A percentile compares a stretch with the other conserved stretches of the same genome.
These are phyloP conservation scores for Megamerina dolium DNA, from an alignment of 2,888 invertebrate genomes.

Conservation along the genomic window DNA sequence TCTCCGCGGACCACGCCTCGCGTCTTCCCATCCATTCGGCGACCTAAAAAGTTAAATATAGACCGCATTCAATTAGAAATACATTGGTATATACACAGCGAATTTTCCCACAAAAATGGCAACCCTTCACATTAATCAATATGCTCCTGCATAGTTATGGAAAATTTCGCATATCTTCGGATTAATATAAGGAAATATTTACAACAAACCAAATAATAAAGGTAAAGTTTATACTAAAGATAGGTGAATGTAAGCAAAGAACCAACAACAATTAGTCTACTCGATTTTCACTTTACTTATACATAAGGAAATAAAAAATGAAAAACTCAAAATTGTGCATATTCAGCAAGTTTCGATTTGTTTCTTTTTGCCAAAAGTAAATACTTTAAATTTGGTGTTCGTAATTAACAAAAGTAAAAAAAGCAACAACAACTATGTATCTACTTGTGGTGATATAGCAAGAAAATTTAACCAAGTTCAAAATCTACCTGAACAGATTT, in stretches of 20 bases:
- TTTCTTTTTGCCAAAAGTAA: conserved; percentile 10
- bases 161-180: background rate
- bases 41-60: conserved; percentile 35
- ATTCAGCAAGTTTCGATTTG: conserved; percentile 16
- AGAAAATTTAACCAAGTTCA: conserved; percentile 23
- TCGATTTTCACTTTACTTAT: background rate
- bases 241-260: background rate
- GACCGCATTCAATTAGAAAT: too few relatives aligned
- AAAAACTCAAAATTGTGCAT: conserved; percentile 33
- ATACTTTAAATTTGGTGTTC: conserved; percentile 4
- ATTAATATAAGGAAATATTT: background rate
- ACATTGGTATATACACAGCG: too few relatives aligned
- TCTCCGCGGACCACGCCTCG: conserved; percentile 84
- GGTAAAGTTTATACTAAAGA: background rate
- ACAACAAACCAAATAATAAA: background rate
- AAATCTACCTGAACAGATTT: conserved; percentile 65
- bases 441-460: conserved; percentile 20
- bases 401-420: conserved; percentile 11
- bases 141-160: too few relatives aligned
- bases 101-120: too few relatives aligned
- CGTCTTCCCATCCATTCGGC: conserved; percentile 69
- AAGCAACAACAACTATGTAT: conserved; percentile 10
- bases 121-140: too few relatives aligned
- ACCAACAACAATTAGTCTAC: background rate
- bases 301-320: conserved; percentile 31